Evolutionary conservation across 2,113 vertebrate species (phyloP), one percentile per base, ranked within the genome.

Genomic region (Lipophrys pholis): DNA sequence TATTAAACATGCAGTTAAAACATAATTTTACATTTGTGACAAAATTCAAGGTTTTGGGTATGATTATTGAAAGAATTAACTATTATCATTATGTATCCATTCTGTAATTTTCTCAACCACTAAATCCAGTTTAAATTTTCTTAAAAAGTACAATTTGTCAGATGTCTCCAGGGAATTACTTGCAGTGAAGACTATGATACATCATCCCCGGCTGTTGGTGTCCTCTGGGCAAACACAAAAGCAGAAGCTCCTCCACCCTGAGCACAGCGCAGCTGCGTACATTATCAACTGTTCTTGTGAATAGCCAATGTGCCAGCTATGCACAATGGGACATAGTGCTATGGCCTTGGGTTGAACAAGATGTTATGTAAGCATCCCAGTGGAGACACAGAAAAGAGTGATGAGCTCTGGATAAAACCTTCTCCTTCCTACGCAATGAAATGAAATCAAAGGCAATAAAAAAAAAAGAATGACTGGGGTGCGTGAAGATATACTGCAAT

Each of bases 301-400:
- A 48, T 49, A 63, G 72, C 56, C 46, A 55, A 49, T 71, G 41
- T 52, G 39, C 40, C 39, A 0, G 69, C 41, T 60, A 3, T 53
- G 12, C 69, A 71, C 66, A 75, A 50, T 73, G 58, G 53, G 39
- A 50, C 17, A 45, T 38, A 74, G 30, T 55, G 59, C 67, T 71
- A 3, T 43, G 50, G 68, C 76, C 69, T 82, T 85, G 78, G 67
- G 83, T 78, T 81, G 48, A 79, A 84, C 69, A 76, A 69, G 58
- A 58, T 58, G 66, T 80, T 82, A 51, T 38, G 48, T 76, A 81
- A 87, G 60, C 64, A n/a, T 41, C 82, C 51, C 63, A 52, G 57
- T 75, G 52, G 61, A 81, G 66, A 56, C 8, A 8, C 0, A 60
- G 46, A 43, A 42, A 63, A 72, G 46, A 74, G 58, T 41, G 60